Evolutionary conservation across 2,797 vertebrate genomes (phyloP), one percentile per base, ranked within the genome.

Genomic region (Psittacula echo): DNA sequence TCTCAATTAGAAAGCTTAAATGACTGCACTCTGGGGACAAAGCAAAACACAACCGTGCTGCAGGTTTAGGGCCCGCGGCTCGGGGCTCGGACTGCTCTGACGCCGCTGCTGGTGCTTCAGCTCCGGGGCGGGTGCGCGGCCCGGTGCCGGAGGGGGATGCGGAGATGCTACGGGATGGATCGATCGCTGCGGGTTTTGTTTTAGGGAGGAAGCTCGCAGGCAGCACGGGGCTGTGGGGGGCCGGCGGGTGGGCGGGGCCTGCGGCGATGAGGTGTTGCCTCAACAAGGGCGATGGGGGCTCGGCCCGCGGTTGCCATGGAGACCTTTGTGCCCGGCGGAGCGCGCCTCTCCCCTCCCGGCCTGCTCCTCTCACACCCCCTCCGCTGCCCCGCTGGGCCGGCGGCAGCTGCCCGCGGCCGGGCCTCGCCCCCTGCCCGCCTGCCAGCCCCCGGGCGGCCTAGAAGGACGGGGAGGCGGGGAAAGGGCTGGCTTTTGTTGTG

Each of bases 321-420:
- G 98, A 99, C 99, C 98, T 99, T 99, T 99, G 99, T 99, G 99
- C 98, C 98, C 98, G 98, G 96, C 97, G 98, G 98, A 98, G 98
- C 98, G 71, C 91, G 27, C 87, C 80, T 47, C 48, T 58, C 41
- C 29, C n/a, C 5, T 13, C 47, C 51, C 62, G 32, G n/a, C 60
- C 8, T 61, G n/a, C n/a, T 58, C 54, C n/a, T 14, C 54, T 23
- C n/a, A 10, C n/a, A 58, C 13, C 54, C 54, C 50, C 45, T 53
- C 27, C 44, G 32, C 68, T 54, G 72, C 37, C 94, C 97, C 93
- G 87, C 96, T 93, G 94, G 87, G 95, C 95, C 97, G 82, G 91
- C 85, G 78, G 94, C 74, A 61, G 75, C 76, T 62, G 70, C 48
- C 68, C 53, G 45, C 32, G 30, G 22, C 74, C 66, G 39, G 41